Percentiles rank a stretch among this genome's conserved stretches.
These are phyloP conservation scores for Hyposoter dolosus DNA, from an alignment of 2,888 invertebrate genomes.

Conservation along the genomic window DNA sequence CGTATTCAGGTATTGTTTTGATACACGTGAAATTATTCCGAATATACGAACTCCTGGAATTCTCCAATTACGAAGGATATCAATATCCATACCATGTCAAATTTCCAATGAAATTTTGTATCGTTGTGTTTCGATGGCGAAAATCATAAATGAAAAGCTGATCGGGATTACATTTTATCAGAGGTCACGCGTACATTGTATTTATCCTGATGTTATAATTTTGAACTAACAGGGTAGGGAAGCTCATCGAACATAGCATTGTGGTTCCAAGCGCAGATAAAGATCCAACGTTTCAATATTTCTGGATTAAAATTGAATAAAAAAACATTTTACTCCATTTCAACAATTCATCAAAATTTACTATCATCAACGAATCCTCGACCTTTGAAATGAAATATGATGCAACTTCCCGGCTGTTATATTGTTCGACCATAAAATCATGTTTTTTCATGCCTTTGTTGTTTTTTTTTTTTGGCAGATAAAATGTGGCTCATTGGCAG, in stretches of 20 bases:
- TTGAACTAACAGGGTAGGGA: not conserved
- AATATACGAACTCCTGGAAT: constrained; percentile 41
- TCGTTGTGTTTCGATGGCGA: constrained; percentile 33
- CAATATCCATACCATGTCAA: constrained; percentile 52
- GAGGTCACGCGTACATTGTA: not conserved
- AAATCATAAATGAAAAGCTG: not conserved
- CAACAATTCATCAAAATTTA: not conserved
- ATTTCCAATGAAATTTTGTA: constrained; percentile 50
- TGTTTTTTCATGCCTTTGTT: not conserved
- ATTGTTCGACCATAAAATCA: not conserved
- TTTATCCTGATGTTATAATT: not conserved
- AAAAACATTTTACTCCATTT: not conserved
- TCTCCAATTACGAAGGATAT: constrained; percentile 53
- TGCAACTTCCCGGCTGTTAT: not conserved
- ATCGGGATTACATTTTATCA: constrained; percentile 1
- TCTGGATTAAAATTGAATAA: not conserved
- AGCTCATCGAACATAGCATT: not conserved
- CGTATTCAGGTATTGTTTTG: constrained; percentile 32
- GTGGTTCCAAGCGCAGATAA: not conserved
- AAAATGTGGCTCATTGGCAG: constrained; percentile 1
- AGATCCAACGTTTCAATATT: not conserved
- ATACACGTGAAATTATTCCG: constrained; percentile 23
- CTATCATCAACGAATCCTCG: not conserved
- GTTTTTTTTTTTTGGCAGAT: not conserved
- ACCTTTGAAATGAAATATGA: not conserved